Conservation (phyloP, 2,888 invertebrate species). For the Notocelia uddmanniana region DNA sequence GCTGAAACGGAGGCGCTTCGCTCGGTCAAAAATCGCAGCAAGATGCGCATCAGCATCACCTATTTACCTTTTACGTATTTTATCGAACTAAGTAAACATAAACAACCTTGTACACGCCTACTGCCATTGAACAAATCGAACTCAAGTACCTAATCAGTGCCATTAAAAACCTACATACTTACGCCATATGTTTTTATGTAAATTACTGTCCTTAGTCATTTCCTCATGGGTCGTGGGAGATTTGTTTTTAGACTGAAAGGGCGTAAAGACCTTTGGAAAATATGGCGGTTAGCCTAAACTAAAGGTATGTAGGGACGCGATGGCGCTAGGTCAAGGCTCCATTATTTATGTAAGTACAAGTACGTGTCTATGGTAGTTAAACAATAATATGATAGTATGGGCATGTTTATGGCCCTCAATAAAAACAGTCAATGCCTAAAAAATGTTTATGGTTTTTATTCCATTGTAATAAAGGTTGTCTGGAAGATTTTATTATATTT, state of each 20-base stretch:
- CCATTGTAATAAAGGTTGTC: too few relatives aligned
- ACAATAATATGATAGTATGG: neutral
- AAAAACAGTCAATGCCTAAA: too few relatives aligned
- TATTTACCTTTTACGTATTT: neutral
- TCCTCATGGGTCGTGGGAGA: conserved; percentile 34
- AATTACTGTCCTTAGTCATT: conserved; percentile 28
- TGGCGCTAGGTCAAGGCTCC: conserved; percentile 28
- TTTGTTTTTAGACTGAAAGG: neutral
- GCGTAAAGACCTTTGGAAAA: neutral
- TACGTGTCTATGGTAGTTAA: neutral
- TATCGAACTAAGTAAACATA: neutral
- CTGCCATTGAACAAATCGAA: neutral
- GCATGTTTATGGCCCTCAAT: neutral
- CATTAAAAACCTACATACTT: conserved; percentile 3
- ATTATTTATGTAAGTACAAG: neutral
- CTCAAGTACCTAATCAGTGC: neutral
- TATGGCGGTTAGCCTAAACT: neutral
- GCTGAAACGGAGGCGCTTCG: too few relatives aligned
- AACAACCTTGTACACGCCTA: neutral
- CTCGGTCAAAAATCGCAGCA: neutral
- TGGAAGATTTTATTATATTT: too few relatives aligned
- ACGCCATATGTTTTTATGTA: conserved; percentile 16
- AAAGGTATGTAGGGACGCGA: neutral
- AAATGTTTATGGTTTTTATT: too few relatives aligned
- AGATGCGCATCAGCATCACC: neutral